Percentiles rank a stretch among this genome's conserved stretches.
phyloP scores from a whole-genome alignment of 92 coral and sea anemone genomes.

The Epizoanthus scotinus region DNA sequence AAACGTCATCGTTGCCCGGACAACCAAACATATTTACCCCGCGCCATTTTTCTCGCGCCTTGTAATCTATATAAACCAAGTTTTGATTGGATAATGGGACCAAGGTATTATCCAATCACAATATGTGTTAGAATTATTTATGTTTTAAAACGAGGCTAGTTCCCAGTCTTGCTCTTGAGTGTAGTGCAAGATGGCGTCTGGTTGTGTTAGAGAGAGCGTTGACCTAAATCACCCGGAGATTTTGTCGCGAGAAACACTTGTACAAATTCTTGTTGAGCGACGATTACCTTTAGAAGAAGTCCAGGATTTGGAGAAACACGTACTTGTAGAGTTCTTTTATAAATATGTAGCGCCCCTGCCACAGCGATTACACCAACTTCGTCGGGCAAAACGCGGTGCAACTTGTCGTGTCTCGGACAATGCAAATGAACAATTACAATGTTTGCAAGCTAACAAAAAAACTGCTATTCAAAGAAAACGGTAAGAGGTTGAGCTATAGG shows the following conservation, averaged over 20 bases:
- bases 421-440: neutral
- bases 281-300: slow-evolving; percentile 68
- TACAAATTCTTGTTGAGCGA: slow-evolving; percentile 73
- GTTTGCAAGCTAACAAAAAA: slow-evolving; percentile 17
- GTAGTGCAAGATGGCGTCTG: slow-evolving; percentile 35
- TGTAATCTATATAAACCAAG: slow-evolving; percentile 39
- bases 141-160: neutral
- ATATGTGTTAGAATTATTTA: neutral
- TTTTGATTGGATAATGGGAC: slow-evolving; percentile 3
- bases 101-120: slow-evolving; percentile 5
- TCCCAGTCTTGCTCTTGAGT: slow-evolving; percentile 26
- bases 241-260: slow-evolving; percentile 77
- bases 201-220: slow-evolving; percentile 16
- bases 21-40: slow-evolving; percentile 60
- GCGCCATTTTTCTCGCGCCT: slow-evolving; percentile 25
- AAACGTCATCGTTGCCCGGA: slow-evolving; percentile 85
- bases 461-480: slow-evolving; percentile 45
- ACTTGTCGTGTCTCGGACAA: slow-evolving; percentile 39
- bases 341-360: slow-evolving; percentile 85
- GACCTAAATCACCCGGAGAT: slow-evolving; percentile 83
- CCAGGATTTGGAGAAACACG: slow-evolving; percentile 64
- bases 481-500: slow-evolving; percentile 34
- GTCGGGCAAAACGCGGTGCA: slow-evolving; percentile 67
- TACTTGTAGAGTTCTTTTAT: slow-evolving; percentile 77
- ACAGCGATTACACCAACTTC: slow-evolving; percentile 81